Evolutionary conservation across 2,113 vertebrate genomes (phyloP).

Genomic region (Variabilichromis moorii): DNA sequence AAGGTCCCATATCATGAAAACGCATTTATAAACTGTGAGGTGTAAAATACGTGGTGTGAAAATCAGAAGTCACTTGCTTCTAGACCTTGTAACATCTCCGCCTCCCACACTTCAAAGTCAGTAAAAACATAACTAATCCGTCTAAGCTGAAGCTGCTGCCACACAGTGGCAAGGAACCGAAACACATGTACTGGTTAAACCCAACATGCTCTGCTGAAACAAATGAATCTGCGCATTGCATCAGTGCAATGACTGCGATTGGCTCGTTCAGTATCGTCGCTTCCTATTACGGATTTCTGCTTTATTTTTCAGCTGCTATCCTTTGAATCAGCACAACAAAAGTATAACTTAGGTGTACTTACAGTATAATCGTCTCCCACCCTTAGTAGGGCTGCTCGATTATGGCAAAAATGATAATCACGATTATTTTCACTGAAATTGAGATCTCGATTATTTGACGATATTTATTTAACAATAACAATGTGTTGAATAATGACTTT

Average conservation of each 20-base stretch:
- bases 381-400: too few species aligned
- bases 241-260: neutral
- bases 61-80: neutral
- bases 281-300: neutral
- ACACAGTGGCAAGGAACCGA: neutral
- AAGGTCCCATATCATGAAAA: neutral
- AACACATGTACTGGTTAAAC: neutral
- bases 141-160: neutral
- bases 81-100: neutral
- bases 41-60: neutral
- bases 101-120: neutral
- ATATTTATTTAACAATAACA: too few species aligned
- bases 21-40: neutral
- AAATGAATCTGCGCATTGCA: neutral
- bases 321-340: neutral
- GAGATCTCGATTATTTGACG: rapidly evolving
- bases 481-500: too few species aligned
- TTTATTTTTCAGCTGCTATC: neutral
- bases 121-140: neutral
- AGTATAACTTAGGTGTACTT: neutral
- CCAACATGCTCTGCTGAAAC: neutral
- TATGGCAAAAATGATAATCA: too few species aligned
- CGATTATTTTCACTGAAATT: too few species aligned
- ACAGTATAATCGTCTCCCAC: neutral
- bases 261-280: neutral